A percentile compares a stretch with the other conserved stretches of the same genome.
Conservation (phyloP, 2,113 vertebrate genomes). For the Electrona antarctica region DNA sequence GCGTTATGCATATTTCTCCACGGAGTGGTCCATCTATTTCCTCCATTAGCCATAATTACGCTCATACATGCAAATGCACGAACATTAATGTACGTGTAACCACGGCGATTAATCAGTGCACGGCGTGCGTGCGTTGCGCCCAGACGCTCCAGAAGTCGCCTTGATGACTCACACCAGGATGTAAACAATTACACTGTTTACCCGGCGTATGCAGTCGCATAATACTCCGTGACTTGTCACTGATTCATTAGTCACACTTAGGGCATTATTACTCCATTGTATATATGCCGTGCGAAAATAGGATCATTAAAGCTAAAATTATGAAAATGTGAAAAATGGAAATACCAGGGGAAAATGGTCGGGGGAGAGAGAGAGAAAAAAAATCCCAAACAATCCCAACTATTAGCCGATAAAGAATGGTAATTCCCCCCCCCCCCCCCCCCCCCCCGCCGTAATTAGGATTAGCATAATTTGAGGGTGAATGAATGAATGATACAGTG, state of each 20-base stretch:
- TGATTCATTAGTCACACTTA: constrained; percentile 76
- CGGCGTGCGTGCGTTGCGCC: constrained; percentile 6
- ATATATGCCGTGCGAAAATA: constrained; percentile 56
- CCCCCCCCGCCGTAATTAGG: constrained; percentile 70
- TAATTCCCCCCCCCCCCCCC: constrained; percentile 62
- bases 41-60: constrained; percentile 60
- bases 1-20: constrained; percentile 54
- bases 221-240: constrained; percentile 55
- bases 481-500: constrained; percentile 72
- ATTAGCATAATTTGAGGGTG: constrained; percentile 76
- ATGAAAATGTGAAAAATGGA: constrained; percentile 74
- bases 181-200: constrained; percentile 65
- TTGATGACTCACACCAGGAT: constrained; percentile 64
- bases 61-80: constrained; percentile 59
- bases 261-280: constrained; percentile 71
- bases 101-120: constrained; percentile 59
- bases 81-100: constrained; percentile 63
- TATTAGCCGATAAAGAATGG: constrained; percentile 76
- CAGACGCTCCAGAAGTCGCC: constrained; percentile 42
- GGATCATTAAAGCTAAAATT: constrained; percentile 72
- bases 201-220: constrained; percentile 30
- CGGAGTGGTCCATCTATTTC: constrained; percentile 58
- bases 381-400: constrained; percentile 71
- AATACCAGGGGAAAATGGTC: constrained; percentile 58
- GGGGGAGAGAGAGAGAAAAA: constrained; percentile 50